Conservation (phyloP, 2,113 vertebrate species). For the Dasyornis broadbenti region DNA sequence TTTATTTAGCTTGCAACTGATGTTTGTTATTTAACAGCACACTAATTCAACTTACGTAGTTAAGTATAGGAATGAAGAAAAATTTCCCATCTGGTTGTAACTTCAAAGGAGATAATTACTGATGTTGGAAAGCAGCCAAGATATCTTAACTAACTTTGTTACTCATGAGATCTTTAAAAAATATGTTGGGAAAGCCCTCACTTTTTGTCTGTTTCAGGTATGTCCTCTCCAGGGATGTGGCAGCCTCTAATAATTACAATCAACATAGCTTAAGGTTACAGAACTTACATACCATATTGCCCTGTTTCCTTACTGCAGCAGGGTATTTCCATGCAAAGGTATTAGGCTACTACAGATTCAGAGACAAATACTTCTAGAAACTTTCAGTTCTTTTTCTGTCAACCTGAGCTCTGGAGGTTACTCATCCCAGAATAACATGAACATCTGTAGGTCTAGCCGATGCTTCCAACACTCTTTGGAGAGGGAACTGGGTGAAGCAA, state of each 20-base stretch:
- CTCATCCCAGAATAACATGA: neutral
- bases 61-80: neutral
- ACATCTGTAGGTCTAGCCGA: neutral
- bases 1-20: neutral
- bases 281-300: neutral
- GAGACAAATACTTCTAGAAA: neutral
- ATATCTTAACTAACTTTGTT: neutral
- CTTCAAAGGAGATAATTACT: neutral
- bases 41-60: neutral
- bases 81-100: neutral
- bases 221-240: neutral
- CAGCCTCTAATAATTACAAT: neutral
- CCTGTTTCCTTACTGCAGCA: neutral
- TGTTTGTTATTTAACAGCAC: neutral
- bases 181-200: neutral
- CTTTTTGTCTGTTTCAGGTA: neutral
- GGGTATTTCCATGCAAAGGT: neutral
- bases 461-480: neutral
- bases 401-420: neutral
- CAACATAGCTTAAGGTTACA: neutral
- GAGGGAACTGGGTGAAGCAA: neutral
- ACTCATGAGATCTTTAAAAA: neutral
- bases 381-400: neutral
- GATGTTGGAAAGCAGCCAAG: neutral
- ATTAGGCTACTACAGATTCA: neutral